These are phyloP conservation scores for Seriola rivoliana DNA, from an alignment of 2,113 vertebrate genomes.

Conservation along the genomic window DNA sequence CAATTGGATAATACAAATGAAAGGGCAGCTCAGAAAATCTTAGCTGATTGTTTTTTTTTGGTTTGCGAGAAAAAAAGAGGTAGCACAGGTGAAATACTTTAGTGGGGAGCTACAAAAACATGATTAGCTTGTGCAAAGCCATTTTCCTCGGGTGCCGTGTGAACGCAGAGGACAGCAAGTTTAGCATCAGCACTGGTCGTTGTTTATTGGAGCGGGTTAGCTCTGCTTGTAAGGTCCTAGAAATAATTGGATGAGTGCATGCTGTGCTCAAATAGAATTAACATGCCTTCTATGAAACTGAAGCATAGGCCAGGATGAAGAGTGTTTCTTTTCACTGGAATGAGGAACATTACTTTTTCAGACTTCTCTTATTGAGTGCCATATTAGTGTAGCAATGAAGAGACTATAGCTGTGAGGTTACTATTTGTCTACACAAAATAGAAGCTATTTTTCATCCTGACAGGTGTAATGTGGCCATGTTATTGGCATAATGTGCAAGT, in stretches of 20 bases:
- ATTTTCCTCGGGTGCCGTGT: not conserved
- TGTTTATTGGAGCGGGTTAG: not conserved
- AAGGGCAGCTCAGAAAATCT: not conserved
- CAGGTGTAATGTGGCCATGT: slow-evolving; percentile 62
- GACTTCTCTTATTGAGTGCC: slow-evolving; percentile 37
- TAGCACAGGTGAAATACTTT: not conserved
- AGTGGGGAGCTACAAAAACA: not conserved
- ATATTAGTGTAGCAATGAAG: slow-evolving; percentile 56
- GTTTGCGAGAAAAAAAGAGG: not conserved
- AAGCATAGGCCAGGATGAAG: slow-evolving; percentile 1
- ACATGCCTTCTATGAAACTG: not conserved
- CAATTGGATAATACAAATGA: not conserved
- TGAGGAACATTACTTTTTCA: slow-evolving; percentile 34
- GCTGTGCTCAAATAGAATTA: not conserved
- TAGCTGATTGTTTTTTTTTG: too few relatives aligned
- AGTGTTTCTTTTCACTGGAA: slow-evolving; percentile 28
- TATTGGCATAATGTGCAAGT: slow-evolving; percentile 61
- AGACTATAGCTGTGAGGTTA: slow-evolving; percentile 35
- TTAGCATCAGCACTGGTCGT: not conserved
- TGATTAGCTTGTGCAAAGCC: not conserved
- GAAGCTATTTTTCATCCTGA: slow-evolving; percentile 67
- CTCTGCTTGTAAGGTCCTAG: not conserved
- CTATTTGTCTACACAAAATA: slow-evolving; percentile 62
- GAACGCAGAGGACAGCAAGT: not conserved
- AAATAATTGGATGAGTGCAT: not conserved